Conservation (phyloP, 2,113 vertebrate genomes). For the Tinamus guttatus region DNA sequence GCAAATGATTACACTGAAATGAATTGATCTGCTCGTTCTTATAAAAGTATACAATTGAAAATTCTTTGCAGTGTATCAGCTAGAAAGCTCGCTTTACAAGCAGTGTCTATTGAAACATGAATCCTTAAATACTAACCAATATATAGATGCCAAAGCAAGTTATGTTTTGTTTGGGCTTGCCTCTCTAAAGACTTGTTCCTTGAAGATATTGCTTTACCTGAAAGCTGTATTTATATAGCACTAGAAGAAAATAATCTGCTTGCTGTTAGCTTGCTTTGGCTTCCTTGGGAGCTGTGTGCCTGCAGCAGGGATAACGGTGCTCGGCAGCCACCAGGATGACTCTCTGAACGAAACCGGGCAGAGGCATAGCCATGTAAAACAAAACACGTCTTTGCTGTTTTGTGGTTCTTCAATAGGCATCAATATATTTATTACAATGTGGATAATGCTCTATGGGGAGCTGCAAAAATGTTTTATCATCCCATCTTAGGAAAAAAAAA, state of each 20-base stretch:
- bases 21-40: conserved; percentile 62
- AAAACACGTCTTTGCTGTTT: background rate
- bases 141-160: conserved; percentile 2
- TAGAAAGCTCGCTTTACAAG: background rate
- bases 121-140: background rate
- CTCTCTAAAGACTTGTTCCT: conserved; percentile 25
- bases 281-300: conserved; percentile 16
- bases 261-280: conserved; percentile 24
- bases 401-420: background rate
- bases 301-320: background rate
- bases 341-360: background rate
- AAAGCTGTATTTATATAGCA: conserved; percentile 34
- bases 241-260: conserved; percentile 24
- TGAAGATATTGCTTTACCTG: conserved; percentile 20
- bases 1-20: conserved; percentile 59
- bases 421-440: conserved; percentile 35
- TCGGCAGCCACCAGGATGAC: background rate
- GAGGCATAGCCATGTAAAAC: background rate
- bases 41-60: conserved; percentile 35
- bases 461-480: background rate
- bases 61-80: background rate
- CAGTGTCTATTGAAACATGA: conserved; percentile 25
- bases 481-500: background rate
- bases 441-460: conserved; percentile 22
- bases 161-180: conserved; percentile 9